Percentiles rank a stretch among this genome's conserved stretches.
These are phyloP conservation scores for Phenacoccus solenopsis DNA, from an alignment of 1,140 invertebrate species.

Conservation along the genomic window DNA sequence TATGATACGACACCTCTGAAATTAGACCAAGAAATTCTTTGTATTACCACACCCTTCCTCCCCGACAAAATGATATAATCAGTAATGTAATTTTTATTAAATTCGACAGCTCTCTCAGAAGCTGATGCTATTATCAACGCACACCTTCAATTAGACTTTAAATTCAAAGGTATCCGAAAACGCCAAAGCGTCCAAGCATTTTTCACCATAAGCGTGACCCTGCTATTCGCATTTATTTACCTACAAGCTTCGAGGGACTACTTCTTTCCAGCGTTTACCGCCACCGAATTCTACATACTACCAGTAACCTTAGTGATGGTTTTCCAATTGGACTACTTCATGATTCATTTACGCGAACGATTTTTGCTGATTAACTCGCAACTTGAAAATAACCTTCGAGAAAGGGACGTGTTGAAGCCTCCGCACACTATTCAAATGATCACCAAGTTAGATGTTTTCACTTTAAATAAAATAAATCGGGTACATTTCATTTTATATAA, in stretches of 20 bases:
- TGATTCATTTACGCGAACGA: conserved; percentile 19
- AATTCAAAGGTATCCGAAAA: background rate
- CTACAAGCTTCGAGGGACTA: background rate
- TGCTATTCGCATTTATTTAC: background rate
- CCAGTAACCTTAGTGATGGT: conserved; percentile 19
- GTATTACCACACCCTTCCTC: too few relatives aligned
- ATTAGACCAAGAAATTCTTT: too few relatives aligned
- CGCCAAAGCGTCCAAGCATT: background rate
- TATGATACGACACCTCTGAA: too few relatives aligned
- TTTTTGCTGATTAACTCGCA: conserved; percentile 17
- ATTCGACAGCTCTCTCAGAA: background rate
- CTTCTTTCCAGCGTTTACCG: background rate
- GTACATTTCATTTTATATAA: conserved; percentile 19
- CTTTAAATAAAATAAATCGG: background rate
- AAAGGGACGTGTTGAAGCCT: background rate
- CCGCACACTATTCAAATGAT: background rate
- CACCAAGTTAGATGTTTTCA: background rate
- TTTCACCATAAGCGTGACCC: background rate
- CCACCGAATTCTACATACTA: conserved; percentile 6
- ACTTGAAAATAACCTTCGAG: background rate
- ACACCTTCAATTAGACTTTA: background rate
- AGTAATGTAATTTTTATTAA: too few relatives aligned
- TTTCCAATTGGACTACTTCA: conserved; percentile 19
- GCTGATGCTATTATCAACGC: background rate
- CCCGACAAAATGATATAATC: too few relatives aligned